phyloP scores from a whole-genome alignment of 2,113 vertebrate genomes.

The Capra hircus region DNA sequence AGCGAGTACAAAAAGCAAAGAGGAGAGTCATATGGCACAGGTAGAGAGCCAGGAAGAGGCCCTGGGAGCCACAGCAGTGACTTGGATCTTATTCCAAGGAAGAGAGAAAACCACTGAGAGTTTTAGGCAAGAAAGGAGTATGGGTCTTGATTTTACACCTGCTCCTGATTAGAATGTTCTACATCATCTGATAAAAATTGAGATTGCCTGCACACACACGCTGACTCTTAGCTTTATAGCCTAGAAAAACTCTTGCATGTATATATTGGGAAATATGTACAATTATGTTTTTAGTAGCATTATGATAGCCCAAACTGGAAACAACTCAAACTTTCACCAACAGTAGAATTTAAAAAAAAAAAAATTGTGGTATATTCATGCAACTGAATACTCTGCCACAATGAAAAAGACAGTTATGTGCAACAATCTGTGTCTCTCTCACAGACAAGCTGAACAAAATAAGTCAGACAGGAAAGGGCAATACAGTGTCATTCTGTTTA shows the following conservation, averaged over 20 bases:
- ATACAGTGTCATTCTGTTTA: not conserved
- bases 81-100: not conserved
- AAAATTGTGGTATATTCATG: not conserved
- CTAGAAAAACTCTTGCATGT: not conserved
- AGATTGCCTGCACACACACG: not conserved
- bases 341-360: not conserved
- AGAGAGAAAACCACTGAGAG: not conserved
- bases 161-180: not conserved
- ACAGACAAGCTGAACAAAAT: not conserved
- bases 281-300: not conserved
- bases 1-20: not conserved
- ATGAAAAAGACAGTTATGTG: not conserved
- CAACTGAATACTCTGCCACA: not conserved
- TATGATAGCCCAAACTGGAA: not conserved
- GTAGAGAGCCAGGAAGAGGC: not conserved
- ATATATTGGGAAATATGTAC: not conserved
- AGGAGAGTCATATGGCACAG: not conserved
- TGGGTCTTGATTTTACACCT: not conserved
- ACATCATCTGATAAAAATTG: not conserved
- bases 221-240: not conserved
- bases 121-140: not conserved
- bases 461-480: not conserved
- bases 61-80: not conserved
- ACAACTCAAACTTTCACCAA: not conserved
- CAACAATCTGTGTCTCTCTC: not conserved